Conservation (phyloP, 1,140 invertebrate genomes). For the Drosophila rufa region DNA sequence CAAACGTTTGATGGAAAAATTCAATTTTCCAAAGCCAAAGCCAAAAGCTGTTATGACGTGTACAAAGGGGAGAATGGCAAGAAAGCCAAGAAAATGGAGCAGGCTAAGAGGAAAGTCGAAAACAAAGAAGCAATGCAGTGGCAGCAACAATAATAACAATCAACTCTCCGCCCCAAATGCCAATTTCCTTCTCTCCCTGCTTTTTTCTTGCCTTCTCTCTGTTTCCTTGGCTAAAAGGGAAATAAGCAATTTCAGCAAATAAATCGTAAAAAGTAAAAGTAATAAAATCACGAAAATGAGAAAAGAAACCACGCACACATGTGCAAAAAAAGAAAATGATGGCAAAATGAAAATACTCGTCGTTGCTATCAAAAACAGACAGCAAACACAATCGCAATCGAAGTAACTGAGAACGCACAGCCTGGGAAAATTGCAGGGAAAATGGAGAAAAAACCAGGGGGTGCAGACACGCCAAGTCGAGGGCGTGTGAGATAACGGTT, state of each 20-base stretch:
- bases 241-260: conserved; percentile 83
- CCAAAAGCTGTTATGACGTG: conserved; percentile 48
- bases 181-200: conserved; percentile 53
- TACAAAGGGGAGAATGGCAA: conserved; percentile 4
- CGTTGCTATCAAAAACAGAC: conserved; percentile 68
- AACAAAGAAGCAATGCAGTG: conserved; percentile 60
- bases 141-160: conserved; percentile 32
- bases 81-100: conserved; percentile 2
- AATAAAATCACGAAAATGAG: conserved; percentile 83
- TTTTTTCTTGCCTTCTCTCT: conserved; percentile 4
- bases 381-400: conserved; percentile 56
- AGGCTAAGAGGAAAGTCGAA: conserved; percentile 14
- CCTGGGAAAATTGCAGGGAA: conserved; percentile 1
- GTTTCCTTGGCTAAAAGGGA: conserved; percentile 54
- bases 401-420: conserved; percentile 63
- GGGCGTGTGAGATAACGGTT: conserved; percentile 55
- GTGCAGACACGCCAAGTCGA: not conserved
- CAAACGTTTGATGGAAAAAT: conserved; percentile 56
- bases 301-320: conserved; percentile 63
- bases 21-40: conserved; percentile 67
- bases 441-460: not conserved
- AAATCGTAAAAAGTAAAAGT: conserved; percentile 84
- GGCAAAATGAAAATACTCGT: conserved; percentile 59
- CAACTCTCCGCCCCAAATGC: conserved; percentile 45
- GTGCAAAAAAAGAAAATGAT: conserved; percentile 41